Evolutionary conservation across 1,140 invertebrate species (phyloP), one percentile per base, ranked within the genome.

Genomic region (Magallana ariakensis): DNA sequence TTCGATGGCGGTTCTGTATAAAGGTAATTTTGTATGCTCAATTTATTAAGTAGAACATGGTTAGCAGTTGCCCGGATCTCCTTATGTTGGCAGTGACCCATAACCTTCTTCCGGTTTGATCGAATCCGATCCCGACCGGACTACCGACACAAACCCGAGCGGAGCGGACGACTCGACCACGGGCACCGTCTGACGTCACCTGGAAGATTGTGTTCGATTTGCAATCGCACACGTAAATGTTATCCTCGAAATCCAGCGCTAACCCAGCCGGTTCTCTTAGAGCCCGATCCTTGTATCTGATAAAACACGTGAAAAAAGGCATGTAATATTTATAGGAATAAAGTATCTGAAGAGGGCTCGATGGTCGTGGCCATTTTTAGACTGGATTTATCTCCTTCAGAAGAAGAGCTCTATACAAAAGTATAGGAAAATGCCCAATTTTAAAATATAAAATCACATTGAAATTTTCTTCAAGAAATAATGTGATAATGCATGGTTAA

Each of bases 141-240:
- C 54, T 60, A 16, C 82, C 82, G 5, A 84, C 82, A 60, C n/a
- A 60, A 13, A 60, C 55, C 13, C 82, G 55, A 10, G 82, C 57
- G 7, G 82, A 84, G 6, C 82, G n/a, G 16, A 84, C 58, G 26
- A 84, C 33, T 16, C 82, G 54, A n/a, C 82, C 82, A 8, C 56
- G 82, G 10, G 55, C 10, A 13, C 82, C 82, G 19, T 84, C 82
- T 46, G 82, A 16, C 15, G 82, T 46, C 26, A 84, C 55, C 22
- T 84, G 82, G 82, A 58, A 84, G 22, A 84, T 57, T 5, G 53
- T 84, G 54, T 57, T 84, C 53, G 82, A 84, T 16, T 60, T 84
- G 82, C 82, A 84, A 19, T 84, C 82, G n/a, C 82, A 84, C n/a
- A 84, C 56, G 57, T 84, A 84, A 57, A 84, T 57, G 56, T 84